Percentiles rank a stretch among this genome's conserved stretches.
These are phyloP conservation scores for Chaitophorus viminalis DNA, from an alignment of 2,888 invertebrate species.

Conservation along the genomic window DNA sequence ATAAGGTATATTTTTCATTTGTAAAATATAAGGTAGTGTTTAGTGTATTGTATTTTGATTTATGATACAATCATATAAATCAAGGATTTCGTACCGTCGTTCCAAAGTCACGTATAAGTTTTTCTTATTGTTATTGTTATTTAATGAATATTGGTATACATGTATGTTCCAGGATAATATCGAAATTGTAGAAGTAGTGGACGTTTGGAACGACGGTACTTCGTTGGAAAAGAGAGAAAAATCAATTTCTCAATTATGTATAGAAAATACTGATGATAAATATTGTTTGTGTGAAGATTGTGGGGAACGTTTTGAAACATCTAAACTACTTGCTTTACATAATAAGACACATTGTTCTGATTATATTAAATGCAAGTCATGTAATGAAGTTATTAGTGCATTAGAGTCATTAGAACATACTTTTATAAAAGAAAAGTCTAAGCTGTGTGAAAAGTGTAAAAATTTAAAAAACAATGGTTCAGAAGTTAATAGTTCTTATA, in stretches of 20 bases:
- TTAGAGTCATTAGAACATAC: conserved; percentile 24
- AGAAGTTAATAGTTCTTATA: conserved; percentile 41
- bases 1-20: conserved; percentile 34
- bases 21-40: neutral
- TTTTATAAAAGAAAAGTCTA: conserved; percentile 7
- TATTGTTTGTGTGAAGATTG: conserved; percentile 53
- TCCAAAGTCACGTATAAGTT: conserved; percentile 25
- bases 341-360: conserved; percentile 43
- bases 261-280: conserved; percentile 55
- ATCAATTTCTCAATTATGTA: conserved; percentile 21
- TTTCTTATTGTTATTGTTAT: conserved; percentile 12
- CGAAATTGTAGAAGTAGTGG: conserved; percentile 60
- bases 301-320: conserved; percentile 55
- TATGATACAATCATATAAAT: neutral
- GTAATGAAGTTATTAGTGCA: conserved; percentile 30
- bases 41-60: neutral
- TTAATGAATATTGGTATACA: conserved; percentile 45
- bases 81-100: conserved; percentile 40
- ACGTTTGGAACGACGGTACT: conserved; percentile 57
- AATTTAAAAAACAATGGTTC: conserved; percentile 18
- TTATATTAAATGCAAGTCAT: conserved; percentile 30
- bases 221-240: conserved; percentile 32
- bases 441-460: conserved; percentile 22
- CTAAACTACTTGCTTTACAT: conserved; percentile 35
- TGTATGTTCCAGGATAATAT: conserved; percentile 60